Percentiles rank a stretch among this genome's conserved stretches.
Conservation (phyloP, 2,797 vertebrate genomes). For the Tinamus major region DNA sequence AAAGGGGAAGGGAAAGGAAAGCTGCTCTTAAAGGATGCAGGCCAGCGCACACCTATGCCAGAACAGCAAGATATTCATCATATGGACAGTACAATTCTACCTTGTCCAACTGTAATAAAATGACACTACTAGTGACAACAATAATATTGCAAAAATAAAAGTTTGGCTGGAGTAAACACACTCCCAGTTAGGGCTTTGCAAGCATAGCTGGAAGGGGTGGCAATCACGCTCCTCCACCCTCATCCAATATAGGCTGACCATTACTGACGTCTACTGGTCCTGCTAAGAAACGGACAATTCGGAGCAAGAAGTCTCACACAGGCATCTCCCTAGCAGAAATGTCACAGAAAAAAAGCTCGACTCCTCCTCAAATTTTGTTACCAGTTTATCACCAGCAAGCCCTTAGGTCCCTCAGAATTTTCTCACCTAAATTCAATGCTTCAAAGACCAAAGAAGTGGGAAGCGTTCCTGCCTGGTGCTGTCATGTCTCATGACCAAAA, state of each 20-base stretch:
- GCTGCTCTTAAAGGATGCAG: not conserved
- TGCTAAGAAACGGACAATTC: not conserved
- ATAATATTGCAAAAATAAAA: not conserved
- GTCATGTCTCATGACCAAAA: not conserved
- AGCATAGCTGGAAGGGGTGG: not conserved
- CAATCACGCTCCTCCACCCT: not conserved
- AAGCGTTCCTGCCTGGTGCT: not conserved
- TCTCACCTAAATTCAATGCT: not conserved
- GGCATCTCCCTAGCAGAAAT: not conserved
- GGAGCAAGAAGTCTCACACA: not conserved
- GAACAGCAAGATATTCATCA: not conserved
- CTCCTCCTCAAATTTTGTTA: not conserved
- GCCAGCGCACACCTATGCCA: rapidly evolving
- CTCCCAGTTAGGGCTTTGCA: not conserved
- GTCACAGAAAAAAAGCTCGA: not conserved
- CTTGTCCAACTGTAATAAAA: not conserved
- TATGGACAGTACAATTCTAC: rapidly evolving
- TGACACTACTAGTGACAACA: not conserved
- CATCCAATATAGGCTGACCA: not conserved
- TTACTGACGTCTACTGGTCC: slow-evolving; percentile 15
- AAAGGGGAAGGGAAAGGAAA: not conserved
- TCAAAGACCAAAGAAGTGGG: not conserved
- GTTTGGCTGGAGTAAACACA: not conserved
- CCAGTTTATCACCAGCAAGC: not conserved
- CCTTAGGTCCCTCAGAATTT: not conserved